A percentile compares a stretch with the other conserved stretches of the same genome.
These are phyloP conservation scores for Philhelius pedissequus DNA, from an alignment of 2,888 invertebrate genomes.

Conservation along the genomic window DNA sequence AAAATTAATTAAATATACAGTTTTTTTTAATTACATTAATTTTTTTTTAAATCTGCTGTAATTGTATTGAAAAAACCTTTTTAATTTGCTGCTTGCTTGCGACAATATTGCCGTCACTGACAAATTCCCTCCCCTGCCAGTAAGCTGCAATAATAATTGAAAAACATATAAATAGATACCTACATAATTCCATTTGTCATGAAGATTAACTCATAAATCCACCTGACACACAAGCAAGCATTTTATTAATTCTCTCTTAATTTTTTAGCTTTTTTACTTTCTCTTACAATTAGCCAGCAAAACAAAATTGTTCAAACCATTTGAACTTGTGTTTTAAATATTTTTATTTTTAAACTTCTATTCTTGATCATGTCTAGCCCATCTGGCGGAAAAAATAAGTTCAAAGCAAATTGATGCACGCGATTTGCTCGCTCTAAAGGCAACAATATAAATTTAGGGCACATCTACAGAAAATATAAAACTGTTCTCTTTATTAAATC, in stretches of 20 bases:
- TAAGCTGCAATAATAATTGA: neutral
- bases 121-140: neutral
- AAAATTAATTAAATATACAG: no score
- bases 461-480: neutral
- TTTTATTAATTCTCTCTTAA: neutral
- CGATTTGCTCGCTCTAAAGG: slow-evolving; percentile 24
- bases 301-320: neutral
- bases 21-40: neutral
- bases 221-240: slow-evolving; percentile 25
- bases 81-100: neutral
- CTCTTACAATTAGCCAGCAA: neutral
- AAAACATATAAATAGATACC: no score
- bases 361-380: neutral
- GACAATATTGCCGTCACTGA: neutral
- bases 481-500: neutral
- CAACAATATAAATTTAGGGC: slow-evolving; percentile 47
- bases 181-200: slow-evolving; percentile 21
- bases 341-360: neutral
- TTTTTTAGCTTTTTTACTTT: neutral
- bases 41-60: neutral
- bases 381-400: neutral
- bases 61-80: neutral
- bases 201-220: slow-evolving; percentile 36
- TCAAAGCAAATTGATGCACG: slow-evolving; percentile 27
- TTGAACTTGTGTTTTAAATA: slow-evolving; percentile 8